Conservation (phyloP, 2,113 vertebrate species). For the Oreotrochilus melanogaster region DNA sequence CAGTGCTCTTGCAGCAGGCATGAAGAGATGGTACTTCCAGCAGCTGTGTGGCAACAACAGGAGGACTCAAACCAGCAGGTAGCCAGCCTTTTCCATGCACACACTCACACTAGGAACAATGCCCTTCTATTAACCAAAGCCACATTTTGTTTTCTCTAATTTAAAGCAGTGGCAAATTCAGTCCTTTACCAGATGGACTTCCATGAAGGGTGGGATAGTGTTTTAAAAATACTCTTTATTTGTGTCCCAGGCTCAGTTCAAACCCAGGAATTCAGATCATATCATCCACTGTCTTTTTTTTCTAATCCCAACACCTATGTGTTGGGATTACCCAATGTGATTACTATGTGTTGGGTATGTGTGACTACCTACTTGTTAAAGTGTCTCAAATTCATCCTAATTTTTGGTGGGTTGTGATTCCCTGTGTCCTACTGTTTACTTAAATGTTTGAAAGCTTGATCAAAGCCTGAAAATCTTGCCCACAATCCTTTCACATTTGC, state of each 20-base stretch:
- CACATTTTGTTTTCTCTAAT: not conserved
- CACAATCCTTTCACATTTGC: not conserved
- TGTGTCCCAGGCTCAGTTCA: not conserved
- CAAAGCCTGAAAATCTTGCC: not conserved
- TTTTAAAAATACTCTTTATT: not conserved
- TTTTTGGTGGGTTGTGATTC: not conserved
- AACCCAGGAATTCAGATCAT: not conserved
- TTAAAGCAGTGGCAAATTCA: not conserved
- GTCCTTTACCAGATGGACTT: not conserved
- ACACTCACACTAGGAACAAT: rapidly evolving
- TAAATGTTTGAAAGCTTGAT: not conserved
- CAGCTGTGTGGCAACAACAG: not conserved
- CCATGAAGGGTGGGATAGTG: not conserved
- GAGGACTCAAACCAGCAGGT: not conserved
- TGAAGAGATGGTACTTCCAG: not conserved
- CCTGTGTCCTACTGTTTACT: not conserved
- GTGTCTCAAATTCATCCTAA: not conserved
- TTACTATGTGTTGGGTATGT: no score
- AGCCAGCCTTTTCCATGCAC: not conserved
- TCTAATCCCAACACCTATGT: not conserved
- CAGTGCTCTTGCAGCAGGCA: not conserved
- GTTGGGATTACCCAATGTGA: no score
- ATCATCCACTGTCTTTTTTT: not conserved
- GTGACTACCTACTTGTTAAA: not conserved
- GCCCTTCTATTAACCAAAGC: not conserved